A percentile compares a stretch with the other conserved stretches of the same genome.
Evolutionary conservation across 2,797 vertebrate genomes (phyloP).

Genomic region (Odontamblyopus lacepedii): DNA sequence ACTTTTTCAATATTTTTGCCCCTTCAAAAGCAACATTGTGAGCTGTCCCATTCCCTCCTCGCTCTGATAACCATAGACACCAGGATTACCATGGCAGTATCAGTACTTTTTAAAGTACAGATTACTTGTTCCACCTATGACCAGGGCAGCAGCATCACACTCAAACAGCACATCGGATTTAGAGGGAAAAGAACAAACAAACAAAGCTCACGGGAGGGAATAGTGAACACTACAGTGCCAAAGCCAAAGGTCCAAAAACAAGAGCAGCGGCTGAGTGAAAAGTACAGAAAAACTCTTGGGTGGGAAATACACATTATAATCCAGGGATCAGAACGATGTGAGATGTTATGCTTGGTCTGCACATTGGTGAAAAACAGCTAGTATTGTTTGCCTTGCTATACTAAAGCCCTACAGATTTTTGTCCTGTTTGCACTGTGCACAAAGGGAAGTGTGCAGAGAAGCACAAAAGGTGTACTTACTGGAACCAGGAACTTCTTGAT

Average conservation of each 20-base stretch:
- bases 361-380: conserved; percentile 1
- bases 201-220: background rate
- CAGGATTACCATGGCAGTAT: background rate
- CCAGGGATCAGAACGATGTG: background rate
- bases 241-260: conserved; percentile 9
- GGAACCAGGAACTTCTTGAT: conserved; percentile 99
- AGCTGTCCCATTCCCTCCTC: background rate
- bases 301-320: conserved; percentile 2
- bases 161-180: background rate
- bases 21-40: background rate
- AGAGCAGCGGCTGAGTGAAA: conserved; percentile 3
- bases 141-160: background rate
- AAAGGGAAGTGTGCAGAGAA: conserved; percentile 17
- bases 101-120: background rate
- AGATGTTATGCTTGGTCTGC: conserved; percentile 13
- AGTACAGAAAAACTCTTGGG: background rate
- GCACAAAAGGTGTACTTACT: conserved; percentile 84
- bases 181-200: background rate
- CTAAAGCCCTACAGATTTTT: conserved; percentile 22
- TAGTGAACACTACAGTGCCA: background rate
- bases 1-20: background rate
- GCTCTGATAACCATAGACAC: background rate
- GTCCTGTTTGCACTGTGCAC: background rate
- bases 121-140: background rate
- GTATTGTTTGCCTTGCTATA: conserved; percentile 34